A percentile compares a stretch with the other conserved stretches of the same genome.
phyloP scores from a whole-genome alignment of 2,113 vertebrate species.

The Gopherus flavomarginatus region DNA sequence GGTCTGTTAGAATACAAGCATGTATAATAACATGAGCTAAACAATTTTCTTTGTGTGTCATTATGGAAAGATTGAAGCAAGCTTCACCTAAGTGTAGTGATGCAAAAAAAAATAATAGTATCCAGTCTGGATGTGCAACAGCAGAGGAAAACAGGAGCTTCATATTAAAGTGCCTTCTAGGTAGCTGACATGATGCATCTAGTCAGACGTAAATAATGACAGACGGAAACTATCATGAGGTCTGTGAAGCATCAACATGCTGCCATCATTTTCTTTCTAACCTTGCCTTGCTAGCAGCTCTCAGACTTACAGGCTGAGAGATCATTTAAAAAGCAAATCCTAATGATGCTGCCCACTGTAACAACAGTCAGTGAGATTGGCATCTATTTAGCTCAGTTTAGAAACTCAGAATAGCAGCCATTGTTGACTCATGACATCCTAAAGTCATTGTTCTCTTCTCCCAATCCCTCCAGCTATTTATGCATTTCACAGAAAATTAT shows the following conservation, averaged over 20 bases:
- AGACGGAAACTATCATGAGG: conserved; percentile 99
- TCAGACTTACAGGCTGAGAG: conserved; percentile 87
- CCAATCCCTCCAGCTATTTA: not conserved
- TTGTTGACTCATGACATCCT: conserved; percentile 76
- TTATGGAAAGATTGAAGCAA: conserved; percentile 90
- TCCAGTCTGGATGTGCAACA: conserved; percentile 86
- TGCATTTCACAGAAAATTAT: not conserved
- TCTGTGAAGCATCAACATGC: conserved; percentile 98
- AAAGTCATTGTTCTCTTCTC: conserved; percentile 35
- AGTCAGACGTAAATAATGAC: conserved; percentile 99
- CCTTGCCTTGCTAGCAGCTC: conserved; percentile 95
- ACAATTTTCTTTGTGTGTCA: conserved; percentile 89
- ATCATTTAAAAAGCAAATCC: conserved; percentile 97
- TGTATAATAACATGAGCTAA: conserved; percentile 85
- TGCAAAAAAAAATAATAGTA: conserved; percentile 97
- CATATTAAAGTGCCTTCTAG: conserved; percentile 94
- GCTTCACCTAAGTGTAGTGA: conserved; percentile 96
- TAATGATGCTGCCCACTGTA: conserved; percentile 93
- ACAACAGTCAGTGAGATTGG: conserved; percentile 86
- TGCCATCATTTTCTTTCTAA: conserved; percentile 97
- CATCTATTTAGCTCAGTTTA: conserved; percentile 86
- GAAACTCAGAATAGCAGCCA: conserved; percentile 75
- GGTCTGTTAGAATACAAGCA: conserved; percentile 82
- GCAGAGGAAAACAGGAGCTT: conserved; percentile 86
- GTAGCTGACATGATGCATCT: conserved; percentile 98